A percentile compares a stretch with the other conserved stretches of the same genome.
These are phyloP conservation scores for Climacteris rufus DNA, from an alignment of 2,113 vertebrate genomes.

Conservation along the genomic window DNA sequence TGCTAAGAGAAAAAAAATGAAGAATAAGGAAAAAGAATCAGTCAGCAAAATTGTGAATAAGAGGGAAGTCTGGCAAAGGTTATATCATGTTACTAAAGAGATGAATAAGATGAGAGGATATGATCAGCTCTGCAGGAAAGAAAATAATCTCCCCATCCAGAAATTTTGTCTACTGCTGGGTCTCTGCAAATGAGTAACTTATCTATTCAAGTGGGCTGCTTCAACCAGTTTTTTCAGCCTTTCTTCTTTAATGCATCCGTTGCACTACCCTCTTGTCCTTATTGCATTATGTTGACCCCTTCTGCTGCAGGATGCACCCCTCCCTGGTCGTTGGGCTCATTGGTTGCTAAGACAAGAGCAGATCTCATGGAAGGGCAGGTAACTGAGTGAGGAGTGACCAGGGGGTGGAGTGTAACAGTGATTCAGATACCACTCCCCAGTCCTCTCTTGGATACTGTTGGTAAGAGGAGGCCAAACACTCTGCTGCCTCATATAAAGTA, in stretches of 20 bases:
- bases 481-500: not conserved
- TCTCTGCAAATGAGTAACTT: not conserved
- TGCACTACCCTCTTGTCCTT: accelerated
- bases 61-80: not conserved
- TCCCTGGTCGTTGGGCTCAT: not conserved
- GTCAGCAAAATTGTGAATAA: not conserved
- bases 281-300: not conserved
- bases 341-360: not conserved
- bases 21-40: not conserved
- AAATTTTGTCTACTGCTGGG: not conserved
- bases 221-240: not conserved
- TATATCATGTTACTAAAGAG: not conserved
- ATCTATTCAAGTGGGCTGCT: not conserved
- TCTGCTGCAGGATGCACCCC: not conserved
- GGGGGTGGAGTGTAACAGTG: not conserved
- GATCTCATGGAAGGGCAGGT: not conserved
- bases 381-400: too few species aligned
- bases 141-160: not conserved
- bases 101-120: not conserved
- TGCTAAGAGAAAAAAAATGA: not conserved
- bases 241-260: not conserved
- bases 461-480: not conserved
- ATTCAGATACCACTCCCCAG: not conserved
- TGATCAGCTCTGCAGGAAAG: not conserved
- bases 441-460: accelerated